phyloP scores from a whole-genome alignment of 2,113 vertebrate genomes.

The Caloenas nicobarica region DNA sequence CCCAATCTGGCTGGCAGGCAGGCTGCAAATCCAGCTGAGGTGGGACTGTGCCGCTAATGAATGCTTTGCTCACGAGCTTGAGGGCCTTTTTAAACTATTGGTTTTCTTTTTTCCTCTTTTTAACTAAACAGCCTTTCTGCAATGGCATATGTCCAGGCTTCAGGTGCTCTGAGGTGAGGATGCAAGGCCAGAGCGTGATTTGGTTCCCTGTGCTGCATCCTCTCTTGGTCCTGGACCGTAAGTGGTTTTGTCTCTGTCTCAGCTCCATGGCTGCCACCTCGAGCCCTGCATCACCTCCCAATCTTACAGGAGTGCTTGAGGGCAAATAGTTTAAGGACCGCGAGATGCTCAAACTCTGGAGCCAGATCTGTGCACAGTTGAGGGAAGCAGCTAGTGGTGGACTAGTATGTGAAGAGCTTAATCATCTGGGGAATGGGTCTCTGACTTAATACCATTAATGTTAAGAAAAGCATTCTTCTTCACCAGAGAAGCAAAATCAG shows the following conservation, averaged over 20 bases:
- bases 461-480: no score
- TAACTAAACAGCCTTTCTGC: not conserved
- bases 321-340: not conserved
- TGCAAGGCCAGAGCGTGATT: not conserved
- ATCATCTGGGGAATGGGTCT: not conserved
- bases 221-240: not conserved
- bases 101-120: not conserved
- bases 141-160: not conserved
- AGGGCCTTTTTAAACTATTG: not conserved
- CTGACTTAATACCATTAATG: no score
- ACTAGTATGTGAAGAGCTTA: not conserved
- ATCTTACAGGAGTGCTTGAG: not conserved
- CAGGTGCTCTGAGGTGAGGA: not conserved
- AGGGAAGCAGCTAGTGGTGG: not conserved
- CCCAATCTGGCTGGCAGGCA: not conserved
- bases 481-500: no score
- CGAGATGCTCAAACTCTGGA: not conserved
- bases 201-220: fast-evolving
- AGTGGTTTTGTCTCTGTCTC: not conserved
- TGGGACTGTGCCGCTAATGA: not conserved
- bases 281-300: not conserved
- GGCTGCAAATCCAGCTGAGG: not conserved
- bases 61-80: not conserved
- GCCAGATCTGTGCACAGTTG: not conserved
- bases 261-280: not conserved